These are phyloP conservation scores for Dynastes tityus DNA, from an alignment of 2,888 invertebrate species.

Conservation along the genomic window DNA sequence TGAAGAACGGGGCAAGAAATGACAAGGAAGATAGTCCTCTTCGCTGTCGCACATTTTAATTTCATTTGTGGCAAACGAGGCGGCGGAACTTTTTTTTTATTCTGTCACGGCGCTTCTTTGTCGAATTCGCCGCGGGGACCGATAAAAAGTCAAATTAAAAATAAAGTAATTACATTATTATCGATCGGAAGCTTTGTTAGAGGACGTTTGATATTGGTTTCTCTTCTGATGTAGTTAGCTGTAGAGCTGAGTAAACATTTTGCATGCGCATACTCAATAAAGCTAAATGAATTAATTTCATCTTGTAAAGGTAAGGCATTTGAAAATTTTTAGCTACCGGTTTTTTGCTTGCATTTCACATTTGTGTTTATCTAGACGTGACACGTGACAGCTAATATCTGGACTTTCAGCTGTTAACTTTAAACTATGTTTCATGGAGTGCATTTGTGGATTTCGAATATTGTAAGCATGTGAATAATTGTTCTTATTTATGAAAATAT, in stretches of 20 bases:
- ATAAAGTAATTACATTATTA: slow-evolving; percentile 36
- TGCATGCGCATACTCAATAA: background rate
- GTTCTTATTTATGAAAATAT: too few species aligned
- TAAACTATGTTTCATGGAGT: too few species aligned
- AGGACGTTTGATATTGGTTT: slow-evolving; percentile 5
- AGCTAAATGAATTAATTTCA: background rate
- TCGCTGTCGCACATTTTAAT: slow-evolving; percentile 45
- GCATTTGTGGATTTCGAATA: too few species aligned
- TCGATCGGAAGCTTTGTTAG: slow-evolving; percentile 9
- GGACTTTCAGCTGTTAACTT: too few species aligned
- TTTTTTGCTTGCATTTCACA: too few species aligned
- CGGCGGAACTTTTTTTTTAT: slow-evolving; percentile 39
- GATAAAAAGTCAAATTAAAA: slow-evolving; percentile 43
- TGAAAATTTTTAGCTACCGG: background rate
- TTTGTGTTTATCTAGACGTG: too few species aligned
- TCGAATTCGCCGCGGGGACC: slow-evolving; percentile 26
- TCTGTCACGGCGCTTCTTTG: slow-evolving; percentile 34
- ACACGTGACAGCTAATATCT: too few species aligned
- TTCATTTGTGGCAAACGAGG: slow-evolving; percentile 42
- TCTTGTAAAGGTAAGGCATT: background rate
- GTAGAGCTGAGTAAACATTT: slow-evolving; percentile 8
- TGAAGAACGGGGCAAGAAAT: slow-evolving; percentile 25
- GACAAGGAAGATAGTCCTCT: slow-evolving; percentile 41
- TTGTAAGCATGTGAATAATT: too few species aligned
- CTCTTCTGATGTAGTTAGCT: background rate